Evolutionary conservation across 2,888 invertebrate genomes (phyloP).

Genomic region (Hirtodrosophila confusa): DNA sequence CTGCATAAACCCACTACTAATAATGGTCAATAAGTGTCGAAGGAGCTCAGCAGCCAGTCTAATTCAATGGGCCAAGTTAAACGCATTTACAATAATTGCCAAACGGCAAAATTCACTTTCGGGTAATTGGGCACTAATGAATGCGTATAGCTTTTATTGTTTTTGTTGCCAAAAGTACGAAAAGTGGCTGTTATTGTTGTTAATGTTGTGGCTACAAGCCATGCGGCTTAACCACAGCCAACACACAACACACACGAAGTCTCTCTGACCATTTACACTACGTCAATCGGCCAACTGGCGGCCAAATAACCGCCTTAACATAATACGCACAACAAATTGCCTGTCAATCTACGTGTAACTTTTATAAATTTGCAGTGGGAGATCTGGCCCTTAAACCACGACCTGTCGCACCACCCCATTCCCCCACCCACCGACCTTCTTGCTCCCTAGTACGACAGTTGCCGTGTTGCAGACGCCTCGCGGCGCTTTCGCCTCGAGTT

Average conservation of each 20-base stretch:
- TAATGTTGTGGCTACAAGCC: conserved; percentile 41
- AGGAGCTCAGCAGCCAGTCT: conserved; percentile 20
- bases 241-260: conserved; percentile 19
- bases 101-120: conserved; percentile 67
- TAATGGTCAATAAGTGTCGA: conserved; percentile 20
- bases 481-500: conserved; percentile 44
- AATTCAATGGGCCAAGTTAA: conserved; percentile 46
- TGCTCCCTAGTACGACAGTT: too few species aligned
- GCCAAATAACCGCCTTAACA: conserved; percentile 61
- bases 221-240: conserved; percentile 53
- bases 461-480: conserved; percentile 25
- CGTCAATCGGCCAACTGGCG: conserved; percentile 57
- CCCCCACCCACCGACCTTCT: background rate
- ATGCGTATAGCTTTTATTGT: conserved; percentile 49
- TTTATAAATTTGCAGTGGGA: conserved; percentile 73
- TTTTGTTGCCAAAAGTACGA: conserved; percentile 9
- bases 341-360: conserved; percentile 80
- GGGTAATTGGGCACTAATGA: conserved; percentile 73
- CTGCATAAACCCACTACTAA: conserved; percentile 15
- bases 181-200: conserved; percentile 5
- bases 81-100: conserved; percentile 77
- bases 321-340: conserved; percentile 74
- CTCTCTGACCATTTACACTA: conserved; percentile 31
- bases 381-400: conserved; percentile 6
- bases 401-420: too few species aligned